Conservation (phyloP, 2,888 invertebrate species). For the Campoplex nolae region DNA sequence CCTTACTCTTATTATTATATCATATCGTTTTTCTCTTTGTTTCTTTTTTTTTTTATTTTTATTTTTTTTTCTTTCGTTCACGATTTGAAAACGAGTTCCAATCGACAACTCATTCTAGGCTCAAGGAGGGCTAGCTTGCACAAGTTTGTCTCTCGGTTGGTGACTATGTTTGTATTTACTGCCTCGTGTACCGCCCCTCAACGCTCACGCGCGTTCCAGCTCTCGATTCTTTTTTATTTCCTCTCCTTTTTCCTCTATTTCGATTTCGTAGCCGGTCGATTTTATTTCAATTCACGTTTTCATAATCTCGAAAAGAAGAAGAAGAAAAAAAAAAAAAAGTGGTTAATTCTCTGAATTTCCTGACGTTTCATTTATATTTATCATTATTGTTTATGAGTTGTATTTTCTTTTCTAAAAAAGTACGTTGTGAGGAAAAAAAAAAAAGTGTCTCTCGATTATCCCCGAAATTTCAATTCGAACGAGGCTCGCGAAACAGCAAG, state of each 20-base stretch:
- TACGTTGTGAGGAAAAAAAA: neutral
- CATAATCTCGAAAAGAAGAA: neutral
- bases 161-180: constrained; percentile 25
- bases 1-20: constrained; percentile 29
- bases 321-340: neutral
- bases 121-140: constrained; percentile 35
- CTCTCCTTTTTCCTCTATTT: constrained; percentile 65
- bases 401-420: neutral
- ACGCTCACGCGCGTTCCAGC: constrained; percentile 44
- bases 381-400: neutral
- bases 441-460: neutral
- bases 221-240: constrained; percentile 22
- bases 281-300: neutral
- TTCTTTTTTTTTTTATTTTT: constrained; percentile 13
- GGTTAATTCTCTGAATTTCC: neutral
- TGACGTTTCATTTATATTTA: neutral
- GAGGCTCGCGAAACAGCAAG: too few species aligned
- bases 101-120: constrained; percentile 74
- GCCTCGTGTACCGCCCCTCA: constrained; percentile 27
- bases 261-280: constrained; percentile 53
- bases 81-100: constrained; percentile 75
- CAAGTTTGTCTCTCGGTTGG: constrained; percentile 40
- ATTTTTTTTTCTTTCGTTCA: constrained; percentile 30
- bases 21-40: constrained; percentile 6
- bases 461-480: neutral